A percentile compares a stretch with the other conserved stretches of the same genome.
These are phyloP conservation scores for Hydrocynus forskahlii DNA, from an alignment of 2,797 vertebrate species.

Conservation along the genomic window DNA sequence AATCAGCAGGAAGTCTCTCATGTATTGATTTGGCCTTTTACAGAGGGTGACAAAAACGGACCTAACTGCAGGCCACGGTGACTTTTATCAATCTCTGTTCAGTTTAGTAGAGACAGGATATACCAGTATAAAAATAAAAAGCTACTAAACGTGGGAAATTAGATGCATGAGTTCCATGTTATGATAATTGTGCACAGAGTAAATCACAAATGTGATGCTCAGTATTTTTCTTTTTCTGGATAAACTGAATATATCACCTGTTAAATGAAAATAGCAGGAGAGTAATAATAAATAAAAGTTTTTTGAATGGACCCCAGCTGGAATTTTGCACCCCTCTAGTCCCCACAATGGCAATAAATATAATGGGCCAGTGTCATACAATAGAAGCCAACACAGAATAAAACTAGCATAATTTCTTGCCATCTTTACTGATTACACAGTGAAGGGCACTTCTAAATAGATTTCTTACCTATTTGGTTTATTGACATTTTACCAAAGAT, in stretches of 20 bases:
- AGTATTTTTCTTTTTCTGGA: too few species aligned
- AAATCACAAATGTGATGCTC: too few species aligned
- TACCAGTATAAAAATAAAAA: background rate
- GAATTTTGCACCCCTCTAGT: background rate
- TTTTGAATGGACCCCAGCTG: background rate
- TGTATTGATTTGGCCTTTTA: slow-evolving; percentile 40
- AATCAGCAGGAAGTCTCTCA: slow-evolving; percentile 25
- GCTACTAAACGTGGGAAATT: background rate
- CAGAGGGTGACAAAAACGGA: background rate
- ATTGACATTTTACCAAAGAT: background rate
- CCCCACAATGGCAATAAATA: background rate
- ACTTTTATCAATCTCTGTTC: background rate
- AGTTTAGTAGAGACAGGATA: background rate
- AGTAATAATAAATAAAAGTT: background rate
- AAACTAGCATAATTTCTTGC: background rate
- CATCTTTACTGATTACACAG: background rate
- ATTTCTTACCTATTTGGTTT: background rate
- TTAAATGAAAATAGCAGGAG: background rate
- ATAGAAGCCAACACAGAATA: background rate
- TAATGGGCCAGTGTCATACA: too few species aligned
- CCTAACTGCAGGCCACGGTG: background rate
- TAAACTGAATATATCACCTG: too few species aligned
- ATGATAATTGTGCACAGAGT: background rate
- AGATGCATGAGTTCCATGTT: background rate
- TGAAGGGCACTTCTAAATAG: background rate